phyloP scores from a whole-genome alignment of 2,113 vertebrate genomes.

The Athene cunicularia region DNA sequence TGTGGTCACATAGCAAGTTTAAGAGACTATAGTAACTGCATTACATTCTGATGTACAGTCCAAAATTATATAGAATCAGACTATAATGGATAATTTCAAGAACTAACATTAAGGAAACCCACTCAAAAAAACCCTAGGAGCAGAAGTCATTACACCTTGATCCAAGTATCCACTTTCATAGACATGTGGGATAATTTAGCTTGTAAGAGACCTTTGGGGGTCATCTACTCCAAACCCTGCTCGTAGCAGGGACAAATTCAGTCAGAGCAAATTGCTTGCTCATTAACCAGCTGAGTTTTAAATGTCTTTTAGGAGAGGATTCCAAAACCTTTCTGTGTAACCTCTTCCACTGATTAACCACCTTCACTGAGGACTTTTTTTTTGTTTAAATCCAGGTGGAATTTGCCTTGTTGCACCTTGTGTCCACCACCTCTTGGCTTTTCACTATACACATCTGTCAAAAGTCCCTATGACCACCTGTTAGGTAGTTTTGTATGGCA shows the following conservation, averaged over 20 bases:
- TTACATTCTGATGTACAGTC: not conserved
- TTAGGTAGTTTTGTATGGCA: not conserved
- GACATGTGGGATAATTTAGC: not conserved
- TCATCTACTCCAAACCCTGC: not conserved
- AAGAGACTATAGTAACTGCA: not conserved
- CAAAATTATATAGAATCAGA: not conserved
- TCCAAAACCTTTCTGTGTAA: not conserved
- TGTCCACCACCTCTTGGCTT: not conserved
- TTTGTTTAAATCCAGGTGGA: not conserved
- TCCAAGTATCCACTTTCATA: not conserved
- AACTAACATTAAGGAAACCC: not conserved
- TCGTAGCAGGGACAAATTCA: not conserved
- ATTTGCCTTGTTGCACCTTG: not conserved
- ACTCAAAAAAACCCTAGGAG: not conserved
- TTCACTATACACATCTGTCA: rapidly evolving
- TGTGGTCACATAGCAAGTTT: not conserved
- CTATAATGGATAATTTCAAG: not conserved
- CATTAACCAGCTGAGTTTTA: not conserved
- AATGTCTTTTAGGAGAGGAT: not conserved
- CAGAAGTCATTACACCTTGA: not conserved
- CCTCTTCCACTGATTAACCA: not conserved
- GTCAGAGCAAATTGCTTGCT: not conserved
- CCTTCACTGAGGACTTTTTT: not conserved
- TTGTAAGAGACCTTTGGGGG: not conserved
- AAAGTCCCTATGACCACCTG: not conserved